Evolutionary conservation across 2,888 invertebrate species (phyloP), one percentile per base, ranked within the genome.

Genomic region (Drosophila pseudotalamancana): DNA sequence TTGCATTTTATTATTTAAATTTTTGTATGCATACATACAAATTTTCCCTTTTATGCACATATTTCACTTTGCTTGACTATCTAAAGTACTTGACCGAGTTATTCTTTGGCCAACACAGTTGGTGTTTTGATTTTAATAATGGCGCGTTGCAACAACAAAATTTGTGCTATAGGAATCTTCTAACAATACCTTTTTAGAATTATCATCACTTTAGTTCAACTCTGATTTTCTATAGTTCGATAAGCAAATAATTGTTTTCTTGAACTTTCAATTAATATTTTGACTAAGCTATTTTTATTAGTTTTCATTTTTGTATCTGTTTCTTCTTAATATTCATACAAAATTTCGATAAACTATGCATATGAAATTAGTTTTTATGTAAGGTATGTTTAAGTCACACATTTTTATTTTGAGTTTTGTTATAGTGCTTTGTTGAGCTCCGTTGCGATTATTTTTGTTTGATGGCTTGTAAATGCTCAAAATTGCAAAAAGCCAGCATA

Each of bases 21-120:
- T 27, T 37, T 49, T 3, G 14, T 34, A 19, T 32, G 34, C 12
- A 23, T 27, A 43, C 32, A n/a, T 16, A 23, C 19, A 40, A 12
- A 42, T 49, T 49, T 60, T n/a, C 31, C n/a, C n/a, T 32, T 68
- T 25, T 37, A 29, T 25, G 16, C 25, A 31, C 27, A 43, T 32
- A 42, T 45, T 43, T 42, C 31, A 31, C 42, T 21, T 61, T 45
- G 29, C 34, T 48, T 21, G 32, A 8, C 68, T 34, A 61, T 59
- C 46, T 39, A 34, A 35, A 21, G 57, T 45, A 63, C 73, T 74
- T 72, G 77, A 77, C 77, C 67, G 77, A 72, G 21, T 61, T 67
- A 62, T 35, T 9, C 40, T 48, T n/a, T 51, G 42, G 40, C 25
- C 35, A 4, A 40, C 21, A 43, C 46, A 39, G 75, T 43, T 54